Evolutionary conservation across 2,888 invertebrate species (phyloP).

Genomic region (Phengaris arion): DNA sequence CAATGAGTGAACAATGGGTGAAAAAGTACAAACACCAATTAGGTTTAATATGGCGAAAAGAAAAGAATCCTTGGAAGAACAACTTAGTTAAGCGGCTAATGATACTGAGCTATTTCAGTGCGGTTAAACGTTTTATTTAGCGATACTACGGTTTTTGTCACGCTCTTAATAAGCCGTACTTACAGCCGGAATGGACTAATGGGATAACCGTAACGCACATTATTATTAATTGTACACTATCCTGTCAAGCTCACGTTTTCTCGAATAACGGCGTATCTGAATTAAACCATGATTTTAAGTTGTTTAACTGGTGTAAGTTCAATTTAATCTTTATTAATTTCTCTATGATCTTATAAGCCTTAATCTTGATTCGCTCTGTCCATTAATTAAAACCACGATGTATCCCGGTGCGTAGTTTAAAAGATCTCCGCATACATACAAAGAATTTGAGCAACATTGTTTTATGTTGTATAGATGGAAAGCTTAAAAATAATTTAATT

Average conservation of each 20-base stretch:
- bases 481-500: not conserved
- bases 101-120: constrained; percentile 15
- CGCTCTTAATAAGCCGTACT: constrained; percentile 39
- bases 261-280: not conserved
- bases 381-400: not conserved
- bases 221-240: constrained; percentile 7
- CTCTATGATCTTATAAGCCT: not conserved
- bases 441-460: not conserved
- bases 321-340: not conserved
- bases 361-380: not conserved
- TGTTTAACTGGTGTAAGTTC: not conserved
- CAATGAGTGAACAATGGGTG: not conserved
- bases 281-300: not conserved
- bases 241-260: not conserved
- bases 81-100: constrained; percentile 12
- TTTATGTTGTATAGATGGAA: not conserved
- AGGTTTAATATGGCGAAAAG: not conserved
- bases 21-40: not conserved
- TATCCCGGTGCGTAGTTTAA: not conserved
- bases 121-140: constrained; percentile 27
- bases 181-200: constrained; percentile 33
- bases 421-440: not conserved
- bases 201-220: constrained; percentile 44
- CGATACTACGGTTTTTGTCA: constrained; percentile 34
- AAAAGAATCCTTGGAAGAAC: not conserved